A percentile compares a stretch with the other conserved stretches of the same genome.
phyloP scores from a whole-genome alignment of 2,888 invertebrate species.

The Sisyra nigra region DNA sequence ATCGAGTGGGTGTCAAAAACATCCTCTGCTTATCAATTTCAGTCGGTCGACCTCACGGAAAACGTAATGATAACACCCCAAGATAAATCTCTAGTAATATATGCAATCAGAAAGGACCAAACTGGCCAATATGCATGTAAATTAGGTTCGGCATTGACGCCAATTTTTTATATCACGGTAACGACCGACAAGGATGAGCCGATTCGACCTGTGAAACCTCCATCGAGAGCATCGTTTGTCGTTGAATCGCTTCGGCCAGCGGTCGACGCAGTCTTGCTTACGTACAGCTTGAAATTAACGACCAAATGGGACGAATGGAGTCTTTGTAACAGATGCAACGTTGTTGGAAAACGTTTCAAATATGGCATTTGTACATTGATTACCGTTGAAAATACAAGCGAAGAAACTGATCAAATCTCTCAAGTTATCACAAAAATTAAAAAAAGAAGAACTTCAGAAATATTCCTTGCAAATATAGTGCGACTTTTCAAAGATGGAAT shows the following conservation, averaged over 20 bases:
- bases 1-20: slow-evolving; percentile 15
- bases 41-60: slow-evolving; percentile 26
- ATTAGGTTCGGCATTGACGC: slow-evolving; percentile 27
- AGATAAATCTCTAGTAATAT: slow-evolving; percentile 32
- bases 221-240: slow-evolving; percentile 8
- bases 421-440: not conserved
- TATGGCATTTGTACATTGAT: slow-evolving; percentile 46
- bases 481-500: slow-evolving; percentile 33
- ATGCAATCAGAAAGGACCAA: slow-evolving; percentile 30
- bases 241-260: slow-evolving; percentile 21
- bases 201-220: slow-evolving; percentile 13
- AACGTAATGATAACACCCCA: slow-evolving; percentile 27
- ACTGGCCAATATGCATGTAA: slow-evolving; percentile 40
- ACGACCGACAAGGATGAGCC: slow-evolving; percentile 25
- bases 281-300: slow-evolving; percentile 27
- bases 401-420: not conserved
- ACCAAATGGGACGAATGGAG: slow-evolving; percentile 49
- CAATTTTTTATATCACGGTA: slow-evolving; percentile 33
- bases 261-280: slow-evolving; percentile 16
- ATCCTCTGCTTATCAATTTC: slow-evolving; percentile 16
- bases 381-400: slow-evolving; percentile 8
- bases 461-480: slow-evolving; percentile 16
- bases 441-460: not conserved
- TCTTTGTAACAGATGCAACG: slow-evolving; percentile 41
- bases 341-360: slow-evolving; percentile 36